phyloP scores from a whole-genome alignment of 1,140 invertebrate species.

The Drepana arcuata region DNA sequence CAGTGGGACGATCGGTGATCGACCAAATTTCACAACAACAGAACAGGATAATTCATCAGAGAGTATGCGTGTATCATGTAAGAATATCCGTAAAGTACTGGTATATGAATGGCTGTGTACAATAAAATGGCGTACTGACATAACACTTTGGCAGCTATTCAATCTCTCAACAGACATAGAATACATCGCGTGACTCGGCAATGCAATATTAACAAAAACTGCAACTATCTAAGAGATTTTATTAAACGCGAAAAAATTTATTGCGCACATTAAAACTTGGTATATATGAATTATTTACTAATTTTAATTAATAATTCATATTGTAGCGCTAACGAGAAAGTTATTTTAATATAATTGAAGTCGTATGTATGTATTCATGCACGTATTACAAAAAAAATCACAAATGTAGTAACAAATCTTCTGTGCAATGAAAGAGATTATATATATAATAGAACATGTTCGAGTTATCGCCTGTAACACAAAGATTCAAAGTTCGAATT shows the following conservation, averaged over 20 bases:
- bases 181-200: constrained; percentile 5
- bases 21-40: too few species aligned
- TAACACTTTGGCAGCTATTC: not conserved
- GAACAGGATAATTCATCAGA: too few species aligned
- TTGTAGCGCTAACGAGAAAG: constrained; percentile 11
- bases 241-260: constrained; percentile 17
- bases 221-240: constrained; percentile 15
- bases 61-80: too few species aligned
- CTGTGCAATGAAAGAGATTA: too few species aligned
- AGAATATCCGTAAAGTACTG: too few species aligned
- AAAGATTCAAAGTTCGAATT: too few species aligned
- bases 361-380: not conserved
- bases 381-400: not conserved
- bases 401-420: too few species aligned
- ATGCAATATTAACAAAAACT: constrained; percentile 6
- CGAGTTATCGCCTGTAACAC: too few species aligned
- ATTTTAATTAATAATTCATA: constrained; percentile 18
- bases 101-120: too few species aligned
- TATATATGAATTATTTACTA: constrained; percentile 17
- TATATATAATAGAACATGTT: too few species aligned
- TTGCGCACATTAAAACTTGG: constrained; percentile 13
- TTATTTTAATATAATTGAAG: constrained; percentile 8
- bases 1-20: too few species aligned
- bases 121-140: too few species aligned
- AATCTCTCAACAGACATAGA: constrained; percentile 2